Evolutionary conservation across 2,797 vertebrate genomes (phyloP), one percentile per base, ranked within the genome.

Genomic region (Urophycis tenuis): DNA sequence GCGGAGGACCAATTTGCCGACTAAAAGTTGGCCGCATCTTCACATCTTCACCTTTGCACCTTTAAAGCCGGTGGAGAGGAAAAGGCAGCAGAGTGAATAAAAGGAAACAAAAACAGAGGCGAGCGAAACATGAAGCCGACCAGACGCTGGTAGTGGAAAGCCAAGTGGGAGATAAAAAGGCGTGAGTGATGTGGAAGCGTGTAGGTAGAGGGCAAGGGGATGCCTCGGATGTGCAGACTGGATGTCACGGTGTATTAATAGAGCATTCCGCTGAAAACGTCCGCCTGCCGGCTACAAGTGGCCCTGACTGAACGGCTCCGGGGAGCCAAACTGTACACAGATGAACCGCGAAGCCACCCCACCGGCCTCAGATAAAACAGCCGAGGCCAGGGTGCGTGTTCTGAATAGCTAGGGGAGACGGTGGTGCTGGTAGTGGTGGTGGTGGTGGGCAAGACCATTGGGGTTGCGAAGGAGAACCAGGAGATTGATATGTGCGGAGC

Each of bases 211-310:
- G 81, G 77, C 81, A 76, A 78, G 72, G 81, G 77, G 83, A 80
- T 74, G 82, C 85, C 85, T 89, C 88, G 85, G 86, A 87, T 81
- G 79, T 78, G 82, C 81, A 85, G 81, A 77, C 77, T 36, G 76
- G 85, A 77, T 72, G 72, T 83, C 82, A 82, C 2, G n/a, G 69
- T 75, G 73, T 85, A 86, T 86, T 86, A 85, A 87, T 87, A 88
- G 78, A 81, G 80, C 11, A 41, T 79, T 82, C 84, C 74, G 79
- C 75, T 45, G 74, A 41, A 70, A 77, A 81, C 73, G 78, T 76
- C 32, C 77, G 74, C 53, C 74, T 82, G 2, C 22, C 49, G 79
- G 77, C 70, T 33, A 36, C 12, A 5, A 30, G 71, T 36, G 78
- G 35, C 74, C 77, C n/a, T 71, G 76, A 75, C 78, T 75, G 79